Conservation (phyloP, 2,888 invertebrate genomes). For the Epistrophe eligans region DNA sequence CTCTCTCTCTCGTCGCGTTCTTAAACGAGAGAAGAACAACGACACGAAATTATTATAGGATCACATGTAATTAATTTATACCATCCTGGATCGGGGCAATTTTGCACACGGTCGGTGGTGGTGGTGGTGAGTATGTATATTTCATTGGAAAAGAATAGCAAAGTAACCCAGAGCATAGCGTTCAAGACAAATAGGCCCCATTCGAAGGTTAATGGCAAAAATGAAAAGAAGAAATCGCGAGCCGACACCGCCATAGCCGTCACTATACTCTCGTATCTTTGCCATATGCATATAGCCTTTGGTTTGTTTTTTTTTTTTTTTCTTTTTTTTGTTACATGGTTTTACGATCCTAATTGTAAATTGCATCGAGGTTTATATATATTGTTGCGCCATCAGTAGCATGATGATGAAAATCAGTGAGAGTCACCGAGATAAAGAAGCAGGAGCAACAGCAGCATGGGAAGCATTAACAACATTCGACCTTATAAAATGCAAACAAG, state of each 20-base stretch:
- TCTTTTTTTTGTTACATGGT: constrained; percentile 29
- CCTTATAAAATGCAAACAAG: constrained; percentile 64
- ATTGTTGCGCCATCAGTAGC: constrained; percentile 26
- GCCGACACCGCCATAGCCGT: constrained; percentile 1
- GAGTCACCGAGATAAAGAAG: constrained; percentile 48
- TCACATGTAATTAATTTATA: constrained; percentile 77
- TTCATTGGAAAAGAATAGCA: constrained; percentile 47
- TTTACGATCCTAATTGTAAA: constrained; percentile 73
- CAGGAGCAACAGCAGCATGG: constrained; percentile 20
- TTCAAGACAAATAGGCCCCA: constrained; percentile 67
- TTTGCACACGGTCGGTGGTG: constrained; percentile 23
- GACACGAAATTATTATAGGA: constrained; percentile 76
- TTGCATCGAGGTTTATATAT: constrained; percentile 51
- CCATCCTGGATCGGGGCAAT: constrained; percentile 62
- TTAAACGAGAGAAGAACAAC: constrained; percentile 35
- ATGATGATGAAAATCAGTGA: constrained; percentile 71
- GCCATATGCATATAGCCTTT: constrained; percentile 42
- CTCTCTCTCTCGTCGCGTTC: background rate
- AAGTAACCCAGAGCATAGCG: constrained; percentile 47
- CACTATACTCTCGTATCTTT: constrained; percentile 5
- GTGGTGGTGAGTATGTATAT: constrained; percentile 34
- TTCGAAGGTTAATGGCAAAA: constrained; percentile 72
- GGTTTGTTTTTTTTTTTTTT: constrained; percentile 18
- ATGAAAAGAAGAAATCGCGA: constrained; percentile 70
- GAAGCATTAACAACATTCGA: constrained; percentile 27